phyloP scores from a whole-genome alignment of 35 echinoderm and acorn worm species.

The Stichopus chloronotus region DNA sequence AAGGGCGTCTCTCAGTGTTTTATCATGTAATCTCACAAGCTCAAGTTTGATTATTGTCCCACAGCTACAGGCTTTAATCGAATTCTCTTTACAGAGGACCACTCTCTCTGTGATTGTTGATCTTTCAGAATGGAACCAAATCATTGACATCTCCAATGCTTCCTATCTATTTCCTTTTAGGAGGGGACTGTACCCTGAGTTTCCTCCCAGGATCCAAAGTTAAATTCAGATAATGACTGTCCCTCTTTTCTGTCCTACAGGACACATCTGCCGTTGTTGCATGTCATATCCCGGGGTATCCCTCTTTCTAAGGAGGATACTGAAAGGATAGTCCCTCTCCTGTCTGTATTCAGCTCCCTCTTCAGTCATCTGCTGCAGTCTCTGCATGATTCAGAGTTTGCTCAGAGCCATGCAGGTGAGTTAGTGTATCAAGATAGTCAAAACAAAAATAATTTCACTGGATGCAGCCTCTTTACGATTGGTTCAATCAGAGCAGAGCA shows the following conservation, averaged over 20 bases:
- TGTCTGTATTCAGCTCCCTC: constrained; percentile 91
- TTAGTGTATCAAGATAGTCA: background rate
- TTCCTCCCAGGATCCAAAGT: background rate
- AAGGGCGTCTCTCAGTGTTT: no score
- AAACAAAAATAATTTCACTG: background rate
- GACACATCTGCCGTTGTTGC: constrained; percentile 71
- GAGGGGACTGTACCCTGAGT: background rate
- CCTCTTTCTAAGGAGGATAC: constrained; percentile 71
- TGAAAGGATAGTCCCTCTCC: constrained; percentile 75
- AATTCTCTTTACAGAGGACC: no score
- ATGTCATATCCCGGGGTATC: constrained; percentile 79
- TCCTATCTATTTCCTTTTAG: background rate
- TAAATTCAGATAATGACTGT: background rate
- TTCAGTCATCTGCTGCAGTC: constrained; percentile 90
- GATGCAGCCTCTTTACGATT: background rate
- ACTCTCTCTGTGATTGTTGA: no score
- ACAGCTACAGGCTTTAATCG: no score
- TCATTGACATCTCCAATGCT: no score
- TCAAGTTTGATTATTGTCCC: no score
- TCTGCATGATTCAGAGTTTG: constrained; percentile 91
- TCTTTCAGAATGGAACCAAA: no score
- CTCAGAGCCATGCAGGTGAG: constrained; percentile 79
- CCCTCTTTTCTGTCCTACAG: constrained; percentile 28
- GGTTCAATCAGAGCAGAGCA: no score
- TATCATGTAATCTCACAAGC: no score